Base-by-base conservation (phyloP, 53 echinoderm and acorn worm genomes). In the Echinarachnius parma region DNA sequence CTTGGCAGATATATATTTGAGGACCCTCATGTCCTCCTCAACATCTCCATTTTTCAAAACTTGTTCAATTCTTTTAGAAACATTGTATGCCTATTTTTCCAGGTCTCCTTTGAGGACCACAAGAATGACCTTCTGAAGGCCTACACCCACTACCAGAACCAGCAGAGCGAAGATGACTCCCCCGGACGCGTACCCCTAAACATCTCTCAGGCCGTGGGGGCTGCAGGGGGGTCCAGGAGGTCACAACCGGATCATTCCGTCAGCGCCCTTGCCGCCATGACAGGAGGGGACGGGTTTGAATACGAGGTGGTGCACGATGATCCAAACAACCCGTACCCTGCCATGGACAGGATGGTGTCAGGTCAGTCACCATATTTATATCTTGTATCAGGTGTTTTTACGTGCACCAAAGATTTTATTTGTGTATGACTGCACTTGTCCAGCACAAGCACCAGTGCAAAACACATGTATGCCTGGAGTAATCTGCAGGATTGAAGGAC, bases 71-170 rank as follows among this genome's bases (percentile, higher is more conserved):
- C n/a, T n/a, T n/a, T n/a, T n/a, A n/a, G n/a, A n/a, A n/a, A n/a
- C n/a, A n/a, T n/a, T n/a, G n/a, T n/a, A n/a, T n/a, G n/a, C n/a
- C n/a, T n/a, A n/a, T n/a, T n/a, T n/a, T 7, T n/a, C 19, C 59
- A 96, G 96, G 96, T 96, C 15, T 96, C 96, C 31, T 91, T 91
- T 77, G 96, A 96, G 36, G 87, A 96, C 47, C 96, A 96, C 79
- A 96, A 96, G 63, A 81, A 82, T 34, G 90, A 96, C 36, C 87
- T 96, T 28, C 72, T 90, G n/a, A 84, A 85, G 57, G 90, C 90
- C 53, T 96, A 82, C 77, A 85, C 81, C 71, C 84, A 82, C 34
- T 96, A 96, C 82, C 96, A 96, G 70, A 81, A 86, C 53, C 86
- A 85, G 28, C 95, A 95, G 61, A 74, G 81, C 11, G 78, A 60